phyloP scores from a whole-genome alignment of 2,797 vertebrate species.

The Peromyscus aztecus region DNA sequence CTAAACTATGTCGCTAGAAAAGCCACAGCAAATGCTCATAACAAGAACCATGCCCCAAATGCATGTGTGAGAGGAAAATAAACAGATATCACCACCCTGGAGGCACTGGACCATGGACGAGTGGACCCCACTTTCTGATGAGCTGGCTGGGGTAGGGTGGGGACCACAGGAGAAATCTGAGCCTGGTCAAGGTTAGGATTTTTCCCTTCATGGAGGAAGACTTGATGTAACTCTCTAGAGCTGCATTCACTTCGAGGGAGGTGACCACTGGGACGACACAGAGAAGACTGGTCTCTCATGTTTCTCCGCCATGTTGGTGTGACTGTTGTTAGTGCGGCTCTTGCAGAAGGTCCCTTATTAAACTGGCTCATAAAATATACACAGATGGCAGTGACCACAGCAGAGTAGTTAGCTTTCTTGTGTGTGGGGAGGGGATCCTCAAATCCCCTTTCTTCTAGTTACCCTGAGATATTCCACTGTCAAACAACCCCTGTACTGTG shows the following conservation, averaged over 20 bases:
- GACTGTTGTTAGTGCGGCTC: background rate
- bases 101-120: background rate
- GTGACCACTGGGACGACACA: background rate
- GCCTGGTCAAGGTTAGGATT: background rate
- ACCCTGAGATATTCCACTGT: background rate
- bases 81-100: background rate
- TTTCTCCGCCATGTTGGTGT: background rate
- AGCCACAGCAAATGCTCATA: background rate
- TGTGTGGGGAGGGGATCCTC: background rate
- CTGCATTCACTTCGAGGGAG: background rate
- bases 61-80: background rate
- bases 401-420: background rate
- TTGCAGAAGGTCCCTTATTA: background rate
- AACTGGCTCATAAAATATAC: background rate
- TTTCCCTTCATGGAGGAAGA: background rate
- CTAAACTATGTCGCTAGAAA: background rate
- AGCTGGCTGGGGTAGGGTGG: background rate
- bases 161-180: background rate
- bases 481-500: background rate
- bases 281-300: background rate
- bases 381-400: background rate
- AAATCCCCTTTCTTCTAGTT: background rate
- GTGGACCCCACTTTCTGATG: background rate
- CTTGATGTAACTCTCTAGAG: background rate
- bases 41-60: background rate